Conservation (phyloP, 2,888 invertebrate species). For the Aleiodes testaceus region DNA sequence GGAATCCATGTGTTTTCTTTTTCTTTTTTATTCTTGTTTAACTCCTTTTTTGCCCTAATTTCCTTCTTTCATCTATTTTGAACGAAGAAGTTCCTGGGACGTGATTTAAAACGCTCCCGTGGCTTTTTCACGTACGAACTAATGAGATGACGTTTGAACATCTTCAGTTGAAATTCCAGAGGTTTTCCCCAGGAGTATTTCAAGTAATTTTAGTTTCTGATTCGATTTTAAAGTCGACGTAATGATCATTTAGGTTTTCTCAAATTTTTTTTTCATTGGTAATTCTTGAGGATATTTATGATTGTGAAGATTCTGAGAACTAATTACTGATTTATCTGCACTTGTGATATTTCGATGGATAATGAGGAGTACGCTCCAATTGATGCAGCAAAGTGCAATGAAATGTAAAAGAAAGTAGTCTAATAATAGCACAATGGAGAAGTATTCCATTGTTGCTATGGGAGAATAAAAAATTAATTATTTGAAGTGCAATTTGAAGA, state of each 20-base stretch:
- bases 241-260: conserved; percentile 30
- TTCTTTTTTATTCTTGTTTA: not conserved
- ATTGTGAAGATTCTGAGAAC: too few species aligned
- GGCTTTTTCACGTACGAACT: conserved; percentile 23
- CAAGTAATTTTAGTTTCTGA: not conserved
- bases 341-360: too few species aligned
- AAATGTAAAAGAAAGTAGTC: too few species aligned
- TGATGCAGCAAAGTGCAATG: too few species aligned
- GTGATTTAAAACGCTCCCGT: conserved; percentile 25
- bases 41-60: too few species aligned
- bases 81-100: not conserved
- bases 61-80: not conserved
- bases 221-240: conserved; percentile 3
- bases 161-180: conserved; percentile 1
- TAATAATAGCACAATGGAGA: too few species aligned
- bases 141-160: conserved; percentile 25
- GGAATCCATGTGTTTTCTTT: not conserved
- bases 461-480: too few species aligned
- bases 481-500: too few species aligned
- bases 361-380: too few species aligned
- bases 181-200: not conserved
- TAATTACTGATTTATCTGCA: too few species aligned
- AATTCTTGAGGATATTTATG: not conserved
- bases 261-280: not conserved
- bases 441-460: too few species aligned